These are phyloP conservation scores for Acronicta psi DNA, from an alignment of 2,888 invertebrate genomes.

Conservation along the genomic window DNA sequence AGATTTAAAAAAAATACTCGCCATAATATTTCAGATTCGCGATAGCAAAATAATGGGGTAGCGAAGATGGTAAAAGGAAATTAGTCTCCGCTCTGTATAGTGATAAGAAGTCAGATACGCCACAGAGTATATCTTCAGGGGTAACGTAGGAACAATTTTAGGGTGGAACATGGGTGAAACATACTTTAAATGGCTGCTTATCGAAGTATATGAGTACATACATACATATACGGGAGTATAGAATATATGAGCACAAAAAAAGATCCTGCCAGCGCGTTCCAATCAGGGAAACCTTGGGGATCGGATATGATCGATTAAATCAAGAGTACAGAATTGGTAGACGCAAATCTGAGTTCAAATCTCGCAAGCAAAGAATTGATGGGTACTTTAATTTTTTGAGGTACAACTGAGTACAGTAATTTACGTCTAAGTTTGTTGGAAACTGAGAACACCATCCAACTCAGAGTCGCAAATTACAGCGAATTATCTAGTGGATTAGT, in stretches of 20 bases:
- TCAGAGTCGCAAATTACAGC: no score
- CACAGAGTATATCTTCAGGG: no score
- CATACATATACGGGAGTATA: slow-evolving; percentile 2
- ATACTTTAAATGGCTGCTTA: slow-evolving; percentile 37
- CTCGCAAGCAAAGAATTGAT: no score
- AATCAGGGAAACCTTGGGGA: slow-evolving; percentile 17
- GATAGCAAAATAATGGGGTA: slow-evolving; percentile 39
- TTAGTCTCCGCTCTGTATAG: slow-evolving; percentile 30
- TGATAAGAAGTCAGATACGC: slow-evolving; percentile 36
- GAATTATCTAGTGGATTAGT: no score
- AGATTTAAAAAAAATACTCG: slow-evolving; percentile 18
- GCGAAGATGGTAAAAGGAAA: slow-evolving; percentile 41
- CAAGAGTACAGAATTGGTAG: slow-evolving; percentile 1
- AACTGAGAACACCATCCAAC: no score
- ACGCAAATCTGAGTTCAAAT: neutral
- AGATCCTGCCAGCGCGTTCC: no score
- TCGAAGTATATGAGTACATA: slow-evolving; percentile 40
- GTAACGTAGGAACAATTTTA: neutral
- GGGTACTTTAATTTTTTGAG: no score
- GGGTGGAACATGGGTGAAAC: slow-evolving; percentile 13
- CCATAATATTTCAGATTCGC: slow-evolving; percentile 27
- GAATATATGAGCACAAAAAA: no score
- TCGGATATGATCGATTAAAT: slow-evolving; percentile 18
- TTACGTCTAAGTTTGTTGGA: no score
- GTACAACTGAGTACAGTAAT: no score